phyloP scores from a whole-genome alignment of 2,888 invertebrate species.

The Apamea anceps region DNA sequence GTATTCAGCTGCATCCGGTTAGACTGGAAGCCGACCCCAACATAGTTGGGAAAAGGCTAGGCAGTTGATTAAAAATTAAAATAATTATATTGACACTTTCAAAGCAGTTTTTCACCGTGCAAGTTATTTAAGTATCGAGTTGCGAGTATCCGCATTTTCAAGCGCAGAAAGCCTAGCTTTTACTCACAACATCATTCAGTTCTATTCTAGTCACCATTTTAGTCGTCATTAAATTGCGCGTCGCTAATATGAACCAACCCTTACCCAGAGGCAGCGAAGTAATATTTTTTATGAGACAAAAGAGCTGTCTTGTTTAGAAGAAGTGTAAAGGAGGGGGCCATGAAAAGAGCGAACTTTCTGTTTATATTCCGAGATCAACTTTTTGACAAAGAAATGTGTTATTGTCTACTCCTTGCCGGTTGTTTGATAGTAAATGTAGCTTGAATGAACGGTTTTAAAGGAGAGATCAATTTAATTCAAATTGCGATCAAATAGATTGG shows the following conservation, averaged over 20 bases:
- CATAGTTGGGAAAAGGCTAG: too few relatives aligned
- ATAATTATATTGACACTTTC: not conserved
- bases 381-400: constrained; percentile 8
- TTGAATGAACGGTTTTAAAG: not conserved
- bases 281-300: constrained; percentile 49
- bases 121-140: not conserved
- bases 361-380: constrained; percentile 19
- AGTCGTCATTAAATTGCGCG: constrained; percentile 2
- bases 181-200: not conserved
- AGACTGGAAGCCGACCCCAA: too few relatives aligned
- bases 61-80: too few relatives aligned
- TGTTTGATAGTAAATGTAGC: not conserved
- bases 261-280: constrained; percentile 28
- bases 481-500: not conserved
- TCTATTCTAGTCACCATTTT: not conserved
- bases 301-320: constrained; percentile 36
- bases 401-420: not conserved
- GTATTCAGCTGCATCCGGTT: too few relatives aligned
- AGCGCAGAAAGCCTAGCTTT: not conserved
- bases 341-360: constrained; percentile 24
- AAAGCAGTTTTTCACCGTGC: not conserved
- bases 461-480: not conserved
- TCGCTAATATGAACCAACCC: constrained; percentile 15
- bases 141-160: not conserved
- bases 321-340: constrained; percentile 30